These are phyloP conservation scores for Tragelaphus strepsiceros DNA, from an alignment of 2,113 vertebrate genomes.

Conservation along the genomic window DNA sequence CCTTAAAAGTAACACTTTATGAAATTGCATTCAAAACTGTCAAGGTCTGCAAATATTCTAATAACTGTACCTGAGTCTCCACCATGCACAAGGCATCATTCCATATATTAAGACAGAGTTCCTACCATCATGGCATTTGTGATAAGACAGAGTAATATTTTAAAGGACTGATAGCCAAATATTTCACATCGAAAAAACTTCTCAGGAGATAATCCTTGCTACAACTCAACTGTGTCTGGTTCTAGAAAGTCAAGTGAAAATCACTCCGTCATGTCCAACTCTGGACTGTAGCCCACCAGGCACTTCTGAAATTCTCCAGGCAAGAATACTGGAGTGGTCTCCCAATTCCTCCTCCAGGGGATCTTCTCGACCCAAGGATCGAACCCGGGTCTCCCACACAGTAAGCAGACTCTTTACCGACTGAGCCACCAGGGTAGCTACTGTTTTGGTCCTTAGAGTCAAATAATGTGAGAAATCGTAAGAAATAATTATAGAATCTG, in stretches of 20 bases:
- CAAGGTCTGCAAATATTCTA: slow-evolving; percentile 1
- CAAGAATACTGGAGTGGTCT: neutral
- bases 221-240: neutral
- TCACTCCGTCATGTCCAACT: neutral
- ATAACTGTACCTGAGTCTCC: neutral
- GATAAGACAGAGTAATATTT: neutral
- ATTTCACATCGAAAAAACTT: neutral
- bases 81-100: neutral
- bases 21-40: neutral
- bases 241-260: neutral
- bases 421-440: neutral
- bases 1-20: neutral
- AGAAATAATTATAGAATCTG: neutral
- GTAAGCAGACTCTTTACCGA: neutral
- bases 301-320: neutral
- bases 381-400: neutral
- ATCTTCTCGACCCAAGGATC: neutral
- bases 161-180: neutral
- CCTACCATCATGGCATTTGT: neutral
- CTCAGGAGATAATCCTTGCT: neutral
- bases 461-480: neutral
- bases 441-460: neutral
- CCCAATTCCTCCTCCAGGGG: neutral
- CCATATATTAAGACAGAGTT: neutral
- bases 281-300: neutral